Evolutionary conservation across 2,888 invertebrate genomes (phyloP), one percentile per base, ranked within the genome.

Genomic region (Drosophila paracracens): DNA sequence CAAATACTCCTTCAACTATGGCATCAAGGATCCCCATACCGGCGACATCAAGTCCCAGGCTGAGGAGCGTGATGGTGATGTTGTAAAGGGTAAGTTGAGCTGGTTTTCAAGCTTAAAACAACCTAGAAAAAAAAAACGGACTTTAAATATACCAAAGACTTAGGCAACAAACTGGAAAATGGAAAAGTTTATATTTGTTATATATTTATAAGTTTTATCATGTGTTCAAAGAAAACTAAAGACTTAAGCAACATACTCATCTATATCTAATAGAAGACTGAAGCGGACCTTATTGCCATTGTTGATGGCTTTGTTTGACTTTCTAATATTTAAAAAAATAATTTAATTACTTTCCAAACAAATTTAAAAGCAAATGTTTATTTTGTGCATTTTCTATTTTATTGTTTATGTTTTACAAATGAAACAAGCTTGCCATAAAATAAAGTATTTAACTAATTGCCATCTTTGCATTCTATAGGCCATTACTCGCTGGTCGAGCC

Each of bases 11-110:
- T 96, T 95, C 90, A 95, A 95, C 89, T 96, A 96, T 83, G 95
- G 96, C 67, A 96, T 95, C 33, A 95, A 95, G 89, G 96, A 96
- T 84, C 95, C 95, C 6, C 95, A 96, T 82, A 96, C 96, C 11
- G 96, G 96, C n/a, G 96, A 96, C 89, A 94, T 96, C 64, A 96
- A 96, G 91, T 95, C 95, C 35, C 96, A 96, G 86, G 94, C 95
- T 53, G 96, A 96, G 91, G 95, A 95, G 85, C 94, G 95, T 79
- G 95, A 95, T 90, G 96, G 96, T 6, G 95, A 96, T 91, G 95
- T 95, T 16, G 96, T 96, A 29, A 95, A 95, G 94, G 88, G 88
- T 87, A 7, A 87, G 88, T 79, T 51, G 11, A 10, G 13, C 16
- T 29, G 29, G 4, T 6, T 16, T 33, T 16, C 4, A 59, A 48